Evolutionary conservation across 2,113 vertebrate species (phyloP).

Genomic region (Theropithecus gelada): DNA sequence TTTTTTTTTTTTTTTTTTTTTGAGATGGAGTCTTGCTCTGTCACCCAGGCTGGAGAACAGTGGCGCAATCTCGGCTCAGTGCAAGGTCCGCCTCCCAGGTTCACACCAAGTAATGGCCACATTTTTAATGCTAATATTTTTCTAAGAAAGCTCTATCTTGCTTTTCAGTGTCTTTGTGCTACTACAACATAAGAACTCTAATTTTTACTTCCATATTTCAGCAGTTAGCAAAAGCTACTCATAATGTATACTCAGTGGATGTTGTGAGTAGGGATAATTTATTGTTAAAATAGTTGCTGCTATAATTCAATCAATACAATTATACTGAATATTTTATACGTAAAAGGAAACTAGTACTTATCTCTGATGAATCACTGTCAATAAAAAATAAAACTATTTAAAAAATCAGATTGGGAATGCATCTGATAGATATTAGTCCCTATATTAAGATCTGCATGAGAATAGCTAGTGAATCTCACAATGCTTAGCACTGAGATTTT

Average conservation of each 20-base stretch:
- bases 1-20: neutral
- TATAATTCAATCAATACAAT: neutral
- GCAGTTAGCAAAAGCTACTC: neutral
- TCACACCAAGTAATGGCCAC: neutral
- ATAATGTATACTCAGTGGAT: neutral
- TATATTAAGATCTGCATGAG: neutral
- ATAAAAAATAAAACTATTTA: neutral
- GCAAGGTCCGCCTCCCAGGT: too few species aligned
- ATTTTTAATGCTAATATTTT: neutral
- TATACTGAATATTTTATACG: neutral
- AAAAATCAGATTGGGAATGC: neutral
- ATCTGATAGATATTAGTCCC: neutral
- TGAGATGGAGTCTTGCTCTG: too few species aligned
- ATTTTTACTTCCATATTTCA: neutral
- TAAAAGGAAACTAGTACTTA: neutral
- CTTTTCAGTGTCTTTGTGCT: neutral
- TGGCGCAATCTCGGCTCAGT: fast-evolving
- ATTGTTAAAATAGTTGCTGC: neutral
- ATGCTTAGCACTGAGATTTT: neutral
- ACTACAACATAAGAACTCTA: neutral
- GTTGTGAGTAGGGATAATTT: neutral
- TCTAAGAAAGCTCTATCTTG: neutral
- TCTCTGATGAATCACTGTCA: neutral
- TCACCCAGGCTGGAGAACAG: too few species aligned
- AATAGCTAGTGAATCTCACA: neutral